These are phyloP conservation scores for Pterobdella sp. DNA, from an alignment of 2,888 invertebrate species.

Conservation along the genomic window DNA sequence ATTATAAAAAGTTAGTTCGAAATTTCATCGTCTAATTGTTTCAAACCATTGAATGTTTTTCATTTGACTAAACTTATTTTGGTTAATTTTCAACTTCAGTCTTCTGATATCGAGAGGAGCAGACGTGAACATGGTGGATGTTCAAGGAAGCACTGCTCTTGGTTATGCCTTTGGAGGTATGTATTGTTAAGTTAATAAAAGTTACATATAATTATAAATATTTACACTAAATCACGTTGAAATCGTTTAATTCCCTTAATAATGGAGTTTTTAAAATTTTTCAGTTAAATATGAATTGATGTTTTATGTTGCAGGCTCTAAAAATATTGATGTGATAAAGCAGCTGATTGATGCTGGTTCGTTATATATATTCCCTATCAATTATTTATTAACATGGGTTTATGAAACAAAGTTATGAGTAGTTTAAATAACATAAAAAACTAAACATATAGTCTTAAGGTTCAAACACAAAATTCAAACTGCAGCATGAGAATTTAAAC, in stretches of 20 bases:
- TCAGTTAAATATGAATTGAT: neutral
- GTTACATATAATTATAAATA: neutral
- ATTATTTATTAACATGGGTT: too few species aligned
- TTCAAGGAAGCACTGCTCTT: constrained; percentile 39
- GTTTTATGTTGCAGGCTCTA: constrained; percentile 32
- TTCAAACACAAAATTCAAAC: too few species aligned
- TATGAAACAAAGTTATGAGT: too few species aligned
- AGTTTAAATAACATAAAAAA: too few species aligned
- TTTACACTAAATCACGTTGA: neutral
- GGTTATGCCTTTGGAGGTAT: constrained; percentile 40
- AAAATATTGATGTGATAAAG: constrained; percentile 37
- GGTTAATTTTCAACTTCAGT: constrained; percentile 1
- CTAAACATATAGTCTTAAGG: too few species aligned
- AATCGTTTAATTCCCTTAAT: too few species aligned
- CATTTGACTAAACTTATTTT: too few species aligned
- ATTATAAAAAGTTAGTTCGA: too few species aligned
- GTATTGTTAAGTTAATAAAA: neutral
- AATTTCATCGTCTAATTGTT: too few species aligned
- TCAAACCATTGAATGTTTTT: too few species aligned
- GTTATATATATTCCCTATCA: neutral
- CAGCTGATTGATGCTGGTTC: constrained; percentile 34
- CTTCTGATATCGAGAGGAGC: constrained; percentile 36
- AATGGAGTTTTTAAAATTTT: too few species aligned
- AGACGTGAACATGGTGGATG: constrained; percentile 36
- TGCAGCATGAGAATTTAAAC: too few species aligned